These are phyloP conservation scores for Caenorhabditis wallacei DNA, from an alignment of 2,888 invertebrate genomes.

Conservation along the genomic window DNA sequence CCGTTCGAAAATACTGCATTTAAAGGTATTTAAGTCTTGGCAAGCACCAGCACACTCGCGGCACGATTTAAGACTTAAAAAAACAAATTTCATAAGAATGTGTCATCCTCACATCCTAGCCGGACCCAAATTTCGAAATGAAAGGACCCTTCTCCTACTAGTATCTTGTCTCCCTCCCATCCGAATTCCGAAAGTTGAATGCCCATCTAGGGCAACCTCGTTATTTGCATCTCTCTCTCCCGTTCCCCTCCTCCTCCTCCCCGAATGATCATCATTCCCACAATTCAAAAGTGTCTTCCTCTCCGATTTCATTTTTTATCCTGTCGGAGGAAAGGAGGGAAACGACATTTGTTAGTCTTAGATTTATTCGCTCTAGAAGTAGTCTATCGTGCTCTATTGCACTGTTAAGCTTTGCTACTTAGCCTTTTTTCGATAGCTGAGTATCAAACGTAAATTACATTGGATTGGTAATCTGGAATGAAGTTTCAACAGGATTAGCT, in stretches of 20 bases:
- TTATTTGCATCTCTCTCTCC: conserved; percentile 22
- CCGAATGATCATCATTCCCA: conserved; percentile 46
- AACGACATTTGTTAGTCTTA: neutral
- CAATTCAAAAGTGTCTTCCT: conserved; percentile 56
- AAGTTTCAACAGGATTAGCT: too few relatives aligned
- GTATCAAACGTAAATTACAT: too few relatives aligned
- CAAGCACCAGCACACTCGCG: too few relatives aligned
- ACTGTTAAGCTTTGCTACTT: too few relatives aligned
- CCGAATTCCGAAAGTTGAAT: conserved; percentile 43
- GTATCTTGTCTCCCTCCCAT: conserved; percentile 2
- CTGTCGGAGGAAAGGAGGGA: neutral
- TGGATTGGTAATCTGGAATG: too few relatives aligned
- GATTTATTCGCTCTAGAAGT: too few relatives aligned
- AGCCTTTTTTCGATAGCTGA: too few relatives aligned
- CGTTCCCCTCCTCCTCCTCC: conserved; percentile 1
- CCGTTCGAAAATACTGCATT: too few relatives aligned
- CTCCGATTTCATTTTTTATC: conserved; percentile 1
- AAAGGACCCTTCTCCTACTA: neutral
- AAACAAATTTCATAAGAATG: neutral
- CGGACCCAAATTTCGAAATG: neutral
- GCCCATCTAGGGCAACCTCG: conserved; percentile 57
- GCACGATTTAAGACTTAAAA: too few relatives aligned
- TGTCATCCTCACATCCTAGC: neutral
- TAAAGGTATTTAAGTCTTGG: too few relatives aligned
- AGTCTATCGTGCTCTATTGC: too few relatives aligned